A percentile compares a stretch with the other conserved stretches of the same genome.
Conservation (phyloP, 2,888 invertebrate species). For the Andricus curvator region DNA sequence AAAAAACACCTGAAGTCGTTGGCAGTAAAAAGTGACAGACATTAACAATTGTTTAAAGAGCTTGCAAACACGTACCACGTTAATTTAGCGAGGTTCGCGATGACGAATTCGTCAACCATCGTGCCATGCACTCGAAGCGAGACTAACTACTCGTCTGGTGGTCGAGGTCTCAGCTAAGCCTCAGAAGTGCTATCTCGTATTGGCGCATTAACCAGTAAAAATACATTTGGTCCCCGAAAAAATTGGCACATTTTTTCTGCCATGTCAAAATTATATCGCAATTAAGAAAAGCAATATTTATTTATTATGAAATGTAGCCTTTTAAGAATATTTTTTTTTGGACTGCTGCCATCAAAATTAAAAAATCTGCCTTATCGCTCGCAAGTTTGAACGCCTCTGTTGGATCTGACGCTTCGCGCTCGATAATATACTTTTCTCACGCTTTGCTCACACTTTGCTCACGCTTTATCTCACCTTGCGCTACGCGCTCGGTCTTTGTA, state of each 20-base stretch:
- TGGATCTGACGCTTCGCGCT: too few species aligned
- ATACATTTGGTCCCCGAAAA: not conserved
- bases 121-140: not conserved
- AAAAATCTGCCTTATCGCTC: too few species aligned
- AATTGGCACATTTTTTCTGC: not conserved
- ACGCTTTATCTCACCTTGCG: too few species aligned
- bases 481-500: too few species aligned
- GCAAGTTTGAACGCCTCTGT: too few species aligned
- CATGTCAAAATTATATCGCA: not conserved
- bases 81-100: not conserved
- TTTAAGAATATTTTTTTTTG: too few species aligned
- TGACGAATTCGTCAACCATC: not conserved
- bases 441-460: too few species aligned
- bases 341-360: too few species aligned
- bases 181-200: not conserved
- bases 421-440: too few species aligned
- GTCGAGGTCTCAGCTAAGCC: not conserved
- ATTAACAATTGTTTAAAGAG: not conserved
- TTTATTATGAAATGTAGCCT: too few species aligned
- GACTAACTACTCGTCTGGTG: not conserved
- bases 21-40: too few species aligned
- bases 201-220: not conserved
- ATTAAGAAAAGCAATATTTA: not conserved
- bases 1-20: not conserved
- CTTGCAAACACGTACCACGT: not conserved